Percentiles rank a stretch among this genome's conserved stretches.
Evolutionary conservation across 2,888 invertebrate genomes (phyloP).

Genomic region (Blastobasis lacticolella): DNA sequence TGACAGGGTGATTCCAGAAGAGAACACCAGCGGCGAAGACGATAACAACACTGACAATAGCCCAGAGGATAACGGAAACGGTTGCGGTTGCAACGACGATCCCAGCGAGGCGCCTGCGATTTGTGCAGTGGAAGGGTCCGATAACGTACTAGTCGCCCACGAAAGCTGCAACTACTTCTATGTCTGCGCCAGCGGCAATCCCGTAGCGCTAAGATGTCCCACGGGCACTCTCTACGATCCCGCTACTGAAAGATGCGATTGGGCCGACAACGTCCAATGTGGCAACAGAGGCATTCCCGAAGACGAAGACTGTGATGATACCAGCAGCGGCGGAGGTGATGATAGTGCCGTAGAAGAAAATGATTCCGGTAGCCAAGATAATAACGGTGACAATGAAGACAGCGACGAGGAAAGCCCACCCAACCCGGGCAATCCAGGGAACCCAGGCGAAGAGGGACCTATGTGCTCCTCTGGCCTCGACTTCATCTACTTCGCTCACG

Average conservation of each 20-base stretch:
- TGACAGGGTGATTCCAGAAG: slow-evolving; percentile 16
- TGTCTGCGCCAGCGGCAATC: slow-evolving; percentile 20
- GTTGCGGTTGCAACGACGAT: slow-evolving; percentile 5
- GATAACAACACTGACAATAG: slow-evolving; percentile 1
- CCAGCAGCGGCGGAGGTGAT: not conserved
- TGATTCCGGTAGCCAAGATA: not conserved
- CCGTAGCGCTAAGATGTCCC: slow-evolving; percentile 19
- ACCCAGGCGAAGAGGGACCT: slow-evolving; percentile 13
- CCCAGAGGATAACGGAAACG: slow-evolving; percentile 10
- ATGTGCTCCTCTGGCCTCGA: slow-evolving; percentile 6
- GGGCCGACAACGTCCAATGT: slow-evolving; percentile 11
- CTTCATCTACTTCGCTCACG: slow-evolving; percentile 21
- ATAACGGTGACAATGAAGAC: slow-evolving; percentile 21
- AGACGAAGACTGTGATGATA: not conserved
- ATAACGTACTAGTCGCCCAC: slow-evolving; percentile 19
- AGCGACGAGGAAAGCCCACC: too few species aligned
- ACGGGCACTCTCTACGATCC: slow-evolving; percentile 24
- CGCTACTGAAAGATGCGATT: slow-evolving; percentile 20
- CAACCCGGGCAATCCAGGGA: too few species aligned
- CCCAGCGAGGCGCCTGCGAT: slow-evolving; percentile 15
- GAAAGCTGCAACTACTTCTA: slow-evolving; percentile 29
- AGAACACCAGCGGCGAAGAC: slow-evolving; percentile 3
- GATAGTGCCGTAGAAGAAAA: not conserved
- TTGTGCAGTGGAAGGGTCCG: slow-evolving; percentile 13
- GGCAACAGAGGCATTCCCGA: slow-evolving; percentile 17